Conservation (phyloP, 2,113 vertebrate genomes). For the Rhea americana region DNA sequence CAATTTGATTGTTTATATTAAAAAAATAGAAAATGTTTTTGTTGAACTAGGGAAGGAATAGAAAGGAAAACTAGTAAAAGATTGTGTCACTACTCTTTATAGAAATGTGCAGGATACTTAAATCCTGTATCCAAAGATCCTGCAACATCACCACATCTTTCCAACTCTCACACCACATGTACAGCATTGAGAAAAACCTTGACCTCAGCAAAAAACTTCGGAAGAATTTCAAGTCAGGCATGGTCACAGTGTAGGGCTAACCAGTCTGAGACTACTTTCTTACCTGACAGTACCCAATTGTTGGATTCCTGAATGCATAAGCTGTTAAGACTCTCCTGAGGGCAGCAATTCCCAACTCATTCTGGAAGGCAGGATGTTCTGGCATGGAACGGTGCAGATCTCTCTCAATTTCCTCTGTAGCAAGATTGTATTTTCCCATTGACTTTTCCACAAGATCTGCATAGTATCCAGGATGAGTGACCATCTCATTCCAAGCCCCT, state of each 20-base stretch:
- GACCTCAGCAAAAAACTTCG: background rate
- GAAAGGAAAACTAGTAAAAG: background rate
- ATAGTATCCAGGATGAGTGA: constrained; percentile 91
- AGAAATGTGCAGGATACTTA: background rate
- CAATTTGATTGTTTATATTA: background rate
- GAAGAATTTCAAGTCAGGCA: background rate
- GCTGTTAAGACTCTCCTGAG: constrained; percentile 95
- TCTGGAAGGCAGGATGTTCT: constrained; percentile 96
- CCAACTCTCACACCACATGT: background rate
- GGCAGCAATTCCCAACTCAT: constrained; percentile 91
- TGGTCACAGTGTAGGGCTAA: background rate
- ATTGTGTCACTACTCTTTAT: background rate
- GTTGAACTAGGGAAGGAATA: background rate
- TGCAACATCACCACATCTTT: background rate
- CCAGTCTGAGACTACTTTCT: background rate
- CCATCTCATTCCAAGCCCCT: constrained; percentile 97
- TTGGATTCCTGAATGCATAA: constrained; percentile 95
- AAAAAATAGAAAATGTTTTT: background rate
- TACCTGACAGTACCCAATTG: constrained; percentile 98
- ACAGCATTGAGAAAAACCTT: background rate
- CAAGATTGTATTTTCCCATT: constrained; percentile 86
- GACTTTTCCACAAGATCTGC: constrained; percentile 89
- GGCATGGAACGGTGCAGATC: constrained; percentile 98
- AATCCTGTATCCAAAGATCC: background rate
- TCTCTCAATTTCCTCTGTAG: constrained; percentile 96